Conservation (phyloP, 2,797 vertebrate species). For the Distichodus sexfasciatus region DNA sequence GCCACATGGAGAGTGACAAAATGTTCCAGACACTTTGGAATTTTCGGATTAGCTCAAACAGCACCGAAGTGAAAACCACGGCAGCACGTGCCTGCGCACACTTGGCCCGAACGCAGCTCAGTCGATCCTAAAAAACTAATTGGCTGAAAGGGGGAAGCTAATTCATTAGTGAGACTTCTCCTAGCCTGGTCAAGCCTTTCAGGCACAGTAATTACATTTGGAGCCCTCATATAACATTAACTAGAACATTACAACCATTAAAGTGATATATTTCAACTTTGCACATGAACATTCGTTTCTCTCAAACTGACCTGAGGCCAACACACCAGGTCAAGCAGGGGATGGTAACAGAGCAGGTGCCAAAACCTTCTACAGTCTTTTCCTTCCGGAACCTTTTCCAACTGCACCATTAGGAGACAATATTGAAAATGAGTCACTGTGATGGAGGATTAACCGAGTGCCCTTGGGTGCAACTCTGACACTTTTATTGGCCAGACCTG, state of each 20-base stretch:
- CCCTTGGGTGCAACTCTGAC: background rate
- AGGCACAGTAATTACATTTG: background rate
- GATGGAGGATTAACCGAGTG: slow-evolving; percentile 4
- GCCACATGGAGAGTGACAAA: too few relatives aligned
- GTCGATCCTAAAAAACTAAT: background rate
- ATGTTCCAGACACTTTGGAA: too few relatives aligned
- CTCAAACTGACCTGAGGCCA: slow-evolving; percentile 11
- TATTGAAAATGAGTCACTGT: slow-evolving; percentile 15
- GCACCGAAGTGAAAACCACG: background rate
- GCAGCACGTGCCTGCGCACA: background rate
- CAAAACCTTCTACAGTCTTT: background rate
- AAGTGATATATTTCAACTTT: background rate
- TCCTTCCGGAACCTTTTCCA: slow-evolving; percentile 2
- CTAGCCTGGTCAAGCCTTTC: background rate
- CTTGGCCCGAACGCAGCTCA: background rate
- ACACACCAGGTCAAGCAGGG: background rate
- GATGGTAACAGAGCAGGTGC: slow-evolving; percentile 17
- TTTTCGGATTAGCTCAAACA: background rate
- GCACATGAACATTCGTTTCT: too few relatives aligned
- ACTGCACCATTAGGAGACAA: background rate
- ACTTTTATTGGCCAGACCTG: slow-evolving; percentile 31
- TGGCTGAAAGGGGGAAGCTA: background rate
- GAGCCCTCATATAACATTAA: background rate
- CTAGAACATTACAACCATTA: background rate
- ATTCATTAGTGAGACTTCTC: background rate